Evolutionary conservation across 1,140 invertebrate genomes (phyloP).

Genomic region (Oncopodura yosiiana): DNA sequence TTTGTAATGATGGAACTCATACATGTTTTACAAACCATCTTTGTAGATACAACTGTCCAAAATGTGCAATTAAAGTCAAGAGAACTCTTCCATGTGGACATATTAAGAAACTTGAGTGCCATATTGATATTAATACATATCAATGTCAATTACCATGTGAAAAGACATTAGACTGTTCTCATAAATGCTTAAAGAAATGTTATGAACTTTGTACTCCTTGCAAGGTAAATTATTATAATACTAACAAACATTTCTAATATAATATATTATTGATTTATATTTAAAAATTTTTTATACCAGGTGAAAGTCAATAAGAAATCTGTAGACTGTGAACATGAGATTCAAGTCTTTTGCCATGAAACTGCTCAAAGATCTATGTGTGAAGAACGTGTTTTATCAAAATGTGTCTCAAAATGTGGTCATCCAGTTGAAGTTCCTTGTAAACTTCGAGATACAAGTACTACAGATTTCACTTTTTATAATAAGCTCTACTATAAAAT

Average conservation of each 20-base stretch:
- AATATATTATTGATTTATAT: no score
- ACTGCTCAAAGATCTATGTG: no score
- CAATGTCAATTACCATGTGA: background rate
- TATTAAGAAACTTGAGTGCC: background rate
- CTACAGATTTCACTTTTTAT: background rate
- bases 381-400: no score
- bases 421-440: background rate
- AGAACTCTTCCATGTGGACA: conserved; percentile 13
- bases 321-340: no score
- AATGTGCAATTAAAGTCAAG: background rate
- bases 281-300: no score
- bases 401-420: background rate
- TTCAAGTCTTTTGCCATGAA: no score
- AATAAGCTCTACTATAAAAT: background rate
- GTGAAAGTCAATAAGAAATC: no score
- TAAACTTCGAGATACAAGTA: background rate
- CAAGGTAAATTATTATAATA: background rate
- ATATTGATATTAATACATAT: background rate
- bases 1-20: background rate
- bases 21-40: conserved; percentile 2
- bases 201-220: conserved; percentile 6
- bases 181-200: conserved; percentile 8
- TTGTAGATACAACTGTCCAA: conserved; percentile 1
- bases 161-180: background rate
- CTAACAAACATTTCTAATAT: background rate